phyloP scores from a whole-genome alignment of 2,797 vertebrate genomes.

The Diglossa cyanea region DNA sequence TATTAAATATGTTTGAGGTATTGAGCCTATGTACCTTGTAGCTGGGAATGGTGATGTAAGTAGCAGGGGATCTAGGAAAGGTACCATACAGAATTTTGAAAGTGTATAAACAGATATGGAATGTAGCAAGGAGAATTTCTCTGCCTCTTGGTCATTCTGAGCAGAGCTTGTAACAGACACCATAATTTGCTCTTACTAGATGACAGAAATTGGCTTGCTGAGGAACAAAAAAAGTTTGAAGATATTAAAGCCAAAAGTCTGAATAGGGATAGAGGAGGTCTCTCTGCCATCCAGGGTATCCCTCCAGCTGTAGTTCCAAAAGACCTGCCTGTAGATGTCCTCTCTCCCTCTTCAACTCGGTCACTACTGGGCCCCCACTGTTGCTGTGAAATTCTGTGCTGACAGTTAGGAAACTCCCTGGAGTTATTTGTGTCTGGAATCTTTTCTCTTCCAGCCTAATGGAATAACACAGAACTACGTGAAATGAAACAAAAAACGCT shows the following conservation, averaged over 20 bases:
- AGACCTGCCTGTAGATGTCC: neutral
- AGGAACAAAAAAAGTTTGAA: neutral
- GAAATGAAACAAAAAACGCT: neutral
- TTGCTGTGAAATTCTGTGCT: neutral
- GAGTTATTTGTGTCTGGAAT: neutral
- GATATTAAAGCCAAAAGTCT: neutral
- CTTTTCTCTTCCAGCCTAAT: neutral
- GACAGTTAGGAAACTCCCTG: neutral
- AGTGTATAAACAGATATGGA: neutral
- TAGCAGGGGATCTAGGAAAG: neutral
- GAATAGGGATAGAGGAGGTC: neutral
- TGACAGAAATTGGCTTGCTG: neutral
- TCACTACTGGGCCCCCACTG: neutral
- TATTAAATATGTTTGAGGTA: neutral
- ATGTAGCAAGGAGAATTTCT: neutral
- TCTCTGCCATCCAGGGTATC: neutral
- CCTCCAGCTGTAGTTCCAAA: neutral
- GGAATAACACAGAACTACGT: neutral
- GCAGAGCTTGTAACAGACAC: neutral
- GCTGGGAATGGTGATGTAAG: neutral
- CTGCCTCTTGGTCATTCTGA: neutral
- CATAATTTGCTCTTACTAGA: neutral
- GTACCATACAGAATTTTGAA: neutral
- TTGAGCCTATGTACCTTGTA: neutral
- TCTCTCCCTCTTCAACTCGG: neutral